A percentile compares a stretch with the other conserved stretches of the same genome.
These are phyloP conservation scores for Metopia argyrocephala DNA, from an alignment of 2,888 invertebrate genomes.

Conservation along the genomic window DNA sequence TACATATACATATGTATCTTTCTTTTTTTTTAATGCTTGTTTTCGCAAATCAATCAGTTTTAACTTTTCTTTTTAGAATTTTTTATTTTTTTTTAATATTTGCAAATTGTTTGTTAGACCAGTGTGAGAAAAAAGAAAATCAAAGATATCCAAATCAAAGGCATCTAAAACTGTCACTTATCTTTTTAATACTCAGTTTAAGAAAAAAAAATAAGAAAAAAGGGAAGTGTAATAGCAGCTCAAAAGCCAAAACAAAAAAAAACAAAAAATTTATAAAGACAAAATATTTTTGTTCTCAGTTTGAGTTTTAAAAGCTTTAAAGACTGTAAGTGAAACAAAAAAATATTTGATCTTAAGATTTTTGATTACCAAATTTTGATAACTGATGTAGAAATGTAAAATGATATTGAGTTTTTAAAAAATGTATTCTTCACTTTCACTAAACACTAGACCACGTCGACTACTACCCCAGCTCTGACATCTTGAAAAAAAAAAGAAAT, in stretches of 20 bases:
- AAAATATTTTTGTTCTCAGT: no score
- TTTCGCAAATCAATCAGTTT: neutral
- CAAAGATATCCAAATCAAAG: neutral
- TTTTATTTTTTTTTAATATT: neutral
- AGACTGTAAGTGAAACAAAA: no score
- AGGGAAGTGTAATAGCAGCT: neutral
- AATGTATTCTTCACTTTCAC: no score
- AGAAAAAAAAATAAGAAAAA: neutral
- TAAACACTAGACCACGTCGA: no score
- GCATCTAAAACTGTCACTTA: neutral
- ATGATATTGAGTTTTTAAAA: no score
- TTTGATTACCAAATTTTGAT: no score
- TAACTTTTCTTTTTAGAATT: neutral
- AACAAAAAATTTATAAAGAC: neutral
- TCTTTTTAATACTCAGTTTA: constrained; percentile 1
- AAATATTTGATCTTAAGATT: no score
- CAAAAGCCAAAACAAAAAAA: neutral
- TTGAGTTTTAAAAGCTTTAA: no score
- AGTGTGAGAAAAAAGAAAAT: neutral
- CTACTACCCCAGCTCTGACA: no score
- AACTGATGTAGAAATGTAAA: no score
- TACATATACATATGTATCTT: no score
- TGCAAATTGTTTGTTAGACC: constrained; percentile 1
- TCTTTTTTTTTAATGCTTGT: neutral
- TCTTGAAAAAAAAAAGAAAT: no score